Evolutionary conservation across 2,113 vertebrate species (phyloP).

Genomic region (Ailurus styani): DNA sequence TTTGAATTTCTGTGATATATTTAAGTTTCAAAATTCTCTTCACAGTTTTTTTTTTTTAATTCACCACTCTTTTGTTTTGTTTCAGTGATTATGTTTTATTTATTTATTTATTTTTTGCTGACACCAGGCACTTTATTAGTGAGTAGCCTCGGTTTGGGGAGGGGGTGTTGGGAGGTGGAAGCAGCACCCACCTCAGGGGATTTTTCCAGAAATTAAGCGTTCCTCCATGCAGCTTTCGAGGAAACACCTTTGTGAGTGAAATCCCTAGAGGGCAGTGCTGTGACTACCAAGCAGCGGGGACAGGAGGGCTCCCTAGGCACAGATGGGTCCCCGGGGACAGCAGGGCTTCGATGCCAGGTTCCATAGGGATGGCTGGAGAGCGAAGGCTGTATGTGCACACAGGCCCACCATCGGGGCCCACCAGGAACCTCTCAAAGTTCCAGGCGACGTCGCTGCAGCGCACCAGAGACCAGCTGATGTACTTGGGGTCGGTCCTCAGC

Average conservation of each 20-base stretch:
- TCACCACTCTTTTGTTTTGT: not conserved
- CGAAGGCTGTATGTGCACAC: slow-evolving; percentile 90
- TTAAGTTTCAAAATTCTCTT: not conserved
- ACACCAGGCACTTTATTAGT: not conserved
- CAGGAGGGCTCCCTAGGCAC: not conserved
- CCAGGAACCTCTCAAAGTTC: slow-evolving; percentile 96
- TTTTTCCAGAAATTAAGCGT: not conserved
- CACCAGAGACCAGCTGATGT: slow-evolving; percentile 91
- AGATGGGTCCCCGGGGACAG: not conserved
- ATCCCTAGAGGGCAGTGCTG: slow-evolving; percentile 19
- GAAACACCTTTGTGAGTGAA: slow-evolving; percentile 76
- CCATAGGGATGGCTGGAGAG: slow-evolving; percentile 89
- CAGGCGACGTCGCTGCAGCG: slow-evolving; percentile 88
- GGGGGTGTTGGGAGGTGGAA: not conserved
- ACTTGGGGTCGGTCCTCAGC: slow-evolving; percentile 88
- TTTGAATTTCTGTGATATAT: not conserved
- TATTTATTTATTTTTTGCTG: not conserved
- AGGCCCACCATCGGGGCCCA: slow-evolving; percentile 86
- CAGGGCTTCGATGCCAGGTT: slow-evolving; percentile 87
- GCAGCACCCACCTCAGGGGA: not conserved
- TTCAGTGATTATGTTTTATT: not conserved
- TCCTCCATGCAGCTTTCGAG: slow-evolving; percentile 69
- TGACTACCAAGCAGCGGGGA: not conserved
- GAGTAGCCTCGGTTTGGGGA: not conserved
- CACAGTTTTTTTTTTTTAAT: not conserved